phyloP scores from a whole-genome alignment of 1,140 invertebrate genomes.

The Luehdorfia chinensis region DNA sequence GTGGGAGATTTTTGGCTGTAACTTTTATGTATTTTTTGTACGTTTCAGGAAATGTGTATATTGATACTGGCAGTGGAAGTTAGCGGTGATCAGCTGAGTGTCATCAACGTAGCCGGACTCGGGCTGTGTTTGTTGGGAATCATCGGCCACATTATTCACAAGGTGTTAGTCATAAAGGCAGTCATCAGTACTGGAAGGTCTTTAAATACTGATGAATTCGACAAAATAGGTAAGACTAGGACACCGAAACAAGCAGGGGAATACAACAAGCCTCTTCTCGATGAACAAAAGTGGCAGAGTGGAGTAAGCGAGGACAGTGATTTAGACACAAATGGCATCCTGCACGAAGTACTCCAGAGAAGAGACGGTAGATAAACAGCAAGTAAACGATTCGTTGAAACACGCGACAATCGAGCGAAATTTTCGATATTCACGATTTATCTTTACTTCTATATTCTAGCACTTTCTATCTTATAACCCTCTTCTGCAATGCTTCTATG shows the following conservation, averaged over 20 bases:
- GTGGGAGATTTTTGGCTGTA: no score
- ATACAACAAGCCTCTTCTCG: constrained; percentile 50
- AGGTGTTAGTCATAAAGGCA: constrained; percentile 74
- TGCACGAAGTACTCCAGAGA: constrained; percentile 64
- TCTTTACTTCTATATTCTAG: no score
- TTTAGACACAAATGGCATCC: constrained; percentile 55
- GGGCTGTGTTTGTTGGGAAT: constrained; percentile 94
- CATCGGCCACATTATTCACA: constrained; percentile 89
- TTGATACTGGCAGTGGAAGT: constrained; percentile 90
- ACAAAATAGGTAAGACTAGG: constrained; percentile 33
- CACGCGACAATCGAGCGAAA: no score
- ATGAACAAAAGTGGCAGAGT: constrained; percentile 43
- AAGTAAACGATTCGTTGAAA: constrained; percentile 4
- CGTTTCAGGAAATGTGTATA: constrained; percentile 91
- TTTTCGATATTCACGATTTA: no score
- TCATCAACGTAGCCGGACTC: constrained; percentile 91
- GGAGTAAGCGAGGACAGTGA: constrained; percentile 58
- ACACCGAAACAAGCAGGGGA: constrained; percentile 38
- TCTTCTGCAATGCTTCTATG: no score
- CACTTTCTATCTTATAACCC: no score
- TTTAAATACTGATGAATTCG: constrained; percentile 48
- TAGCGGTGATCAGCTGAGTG: constrained; percentile 90
- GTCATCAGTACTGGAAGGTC: constrained; percentile 43
- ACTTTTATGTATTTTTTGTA: no score
- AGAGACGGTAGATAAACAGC: constrained; percentile 49